phyloP scores from a whole-genome alignment of 2,113 vertebrate species.

The Passer montanus region DNA sequence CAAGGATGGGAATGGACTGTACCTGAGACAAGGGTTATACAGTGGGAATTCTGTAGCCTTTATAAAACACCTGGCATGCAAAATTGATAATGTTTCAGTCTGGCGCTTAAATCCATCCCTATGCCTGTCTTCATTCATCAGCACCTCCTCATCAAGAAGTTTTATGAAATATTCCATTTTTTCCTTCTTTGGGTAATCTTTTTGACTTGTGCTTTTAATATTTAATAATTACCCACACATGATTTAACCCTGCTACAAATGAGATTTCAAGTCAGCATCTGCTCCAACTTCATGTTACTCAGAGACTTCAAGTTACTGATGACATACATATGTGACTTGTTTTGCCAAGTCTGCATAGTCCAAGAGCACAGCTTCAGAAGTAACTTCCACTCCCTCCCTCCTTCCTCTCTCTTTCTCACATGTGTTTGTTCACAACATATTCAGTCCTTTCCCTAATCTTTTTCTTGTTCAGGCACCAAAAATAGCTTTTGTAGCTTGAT shows the following conservation, averaged over 20 bases:
- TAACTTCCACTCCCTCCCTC: background rate
- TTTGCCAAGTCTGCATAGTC: conserved; percentile 21
- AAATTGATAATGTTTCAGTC: conserved; percentile 50
- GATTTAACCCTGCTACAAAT: conserved; percentile 60
- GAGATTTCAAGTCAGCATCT: conserved; percentile 65
- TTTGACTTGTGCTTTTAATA: conserved; percentile 66
- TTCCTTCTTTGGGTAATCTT: conserved; percentile 60
- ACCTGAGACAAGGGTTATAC: background rate
- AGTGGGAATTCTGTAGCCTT: conserved; percentile 27
- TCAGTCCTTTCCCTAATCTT: background rate
- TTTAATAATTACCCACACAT: conserved; percentile 64
- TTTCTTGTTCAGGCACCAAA: background rate
- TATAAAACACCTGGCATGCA: conserved; percentile 47
- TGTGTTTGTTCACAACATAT: background rate
- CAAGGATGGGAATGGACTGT: background rate
- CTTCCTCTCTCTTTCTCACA: background rate
- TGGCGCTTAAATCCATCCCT: background rate
- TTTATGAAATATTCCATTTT: conserved; percentile 59
- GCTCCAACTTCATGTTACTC: conserved; percentile 46
- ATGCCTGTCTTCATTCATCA: conserved; percentile 62
- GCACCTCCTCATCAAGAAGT: conserved; percentile 49
- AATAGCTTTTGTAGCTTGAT: background rate
- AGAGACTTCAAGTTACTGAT: conserved; percentile 39
- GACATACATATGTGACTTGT: conserved; percentile 46
- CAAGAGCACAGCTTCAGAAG: background rate